Evolutionary conservation across 2,113 vertebrate genomes (phyloP).

Genomic region (Cynoglossus semilaevis): DNA sequence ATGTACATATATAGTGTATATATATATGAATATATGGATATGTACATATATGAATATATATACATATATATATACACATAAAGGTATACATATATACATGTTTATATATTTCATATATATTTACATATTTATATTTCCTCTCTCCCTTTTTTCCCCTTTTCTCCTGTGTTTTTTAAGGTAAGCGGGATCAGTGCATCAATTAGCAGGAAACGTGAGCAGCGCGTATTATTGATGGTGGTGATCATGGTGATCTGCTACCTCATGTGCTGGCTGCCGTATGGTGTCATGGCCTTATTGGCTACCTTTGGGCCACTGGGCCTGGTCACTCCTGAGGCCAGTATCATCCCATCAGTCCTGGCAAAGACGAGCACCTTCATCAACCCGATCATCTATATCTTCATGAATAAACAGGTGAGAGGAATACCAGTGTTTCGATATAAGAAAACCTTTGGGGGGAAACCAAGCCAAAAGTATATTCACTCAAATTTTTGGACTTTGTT

Average conservation of each 20-base stretch:
- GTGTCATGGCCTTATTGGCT: constrained; percentile 75
- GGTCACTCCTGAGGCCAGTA: constrained; percentile 73
- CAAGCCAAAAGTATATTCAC: too few relatives aligned
- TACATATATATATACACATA: too few relatives aligned
- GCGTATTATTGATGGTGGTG: constrained; percentile 75
- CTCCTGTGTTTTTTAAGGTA: constrained; percentile 42
- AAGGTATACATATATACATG: too few relatives aligned
- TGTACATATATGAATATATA: too few relatives aligned
- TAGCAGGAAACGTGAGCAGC: constrained; percentile 71
- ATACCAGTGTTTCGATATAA: too few relatives aligned
- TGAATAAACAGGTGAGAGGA: constrained; percentile 80
- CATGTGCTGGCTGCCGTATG: constrained; percentile 81
- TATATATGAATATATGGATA: too few relatives aligned
- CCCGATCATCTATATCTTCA: constrained; percentile 79
- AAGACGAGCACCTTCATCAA: constrained; percentile 81
- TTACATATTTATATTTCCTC: neutral
- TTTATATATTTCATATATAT: too few relatives aligned
- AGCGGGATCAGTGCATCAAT: constrained; percentile 57
- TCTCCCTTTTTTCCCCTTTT: neutral
- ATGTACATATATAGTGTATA: too few relatives aligned
- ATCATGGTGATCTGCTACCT: constrained; percentile 80
- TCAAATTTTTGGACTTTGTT: too few relatives aligned
- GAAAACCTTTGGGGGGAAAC: too few relatives aligned
- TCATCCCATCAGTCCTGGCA: constrained; percentile 78
- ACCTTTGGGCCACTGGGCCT: constrained; percentile 73